phyloP scores from a whole-genome alignment of 2,797 vertebrate genomes.

The Leucoraja ocellata region DNA sequence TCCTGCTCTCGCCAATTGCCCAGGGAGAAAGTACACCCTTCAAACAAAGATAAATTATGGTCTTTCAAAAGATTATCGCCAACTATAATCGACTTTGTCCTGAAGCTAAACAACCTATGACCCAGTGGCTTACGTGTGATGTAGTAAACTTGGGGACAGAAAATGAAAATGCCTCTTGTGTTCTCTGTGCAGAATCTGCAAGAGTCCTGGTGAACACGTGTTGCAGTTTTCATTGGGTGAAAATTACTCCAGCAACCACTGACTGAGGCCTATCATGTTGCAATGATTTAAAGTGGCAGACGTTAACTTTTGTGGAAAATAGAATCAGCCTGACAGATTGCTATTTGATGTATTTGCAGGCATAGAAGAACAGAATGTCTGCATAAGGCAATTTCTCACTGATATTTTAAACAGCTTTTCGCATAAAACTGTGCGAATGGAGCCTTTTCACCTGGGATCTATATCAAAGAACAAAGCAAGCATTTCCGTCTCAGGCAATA shows the following conservation, averaged over 20 bases:
- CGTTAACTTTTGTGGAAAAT: constrained; percentile 16
- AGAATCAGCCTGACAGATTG: not conserved
- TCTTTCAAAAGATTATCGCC: constrained; percentile 64
- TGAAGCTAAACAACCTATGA: constrained; percentile 57
- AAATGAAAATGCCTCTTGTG: not conserved
- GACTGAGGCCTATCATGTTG: not conserved
- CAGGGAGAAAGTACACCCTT: constrained; percentile 59
- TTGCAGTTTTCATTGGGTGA: constrained; percentile 18
- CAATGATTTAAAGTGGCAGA: constrained; percentile 3
- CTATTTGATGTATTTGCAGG: not conserved
- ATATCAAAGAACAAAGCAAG: not conserved
- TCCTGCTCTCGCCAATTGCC: constrained; percentile 55
- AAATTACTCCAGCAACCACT: not conserved
- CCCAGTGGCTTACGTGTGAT: constrained; percentile 51
- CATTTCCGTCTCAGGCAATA: not conserved
- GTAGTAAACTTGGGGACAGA: not conserved
- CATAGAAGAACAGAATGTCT: not conserved
- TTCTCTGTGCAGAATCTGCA: not conserved
- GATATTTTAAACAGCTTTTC: not conserved
- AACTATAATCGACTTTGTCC: constrained; percentile 59
- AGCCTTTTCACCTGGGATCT: not conserved
- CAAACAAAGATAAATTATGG: constrained; percentile 65
- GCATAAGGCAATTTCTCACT: not conserved
- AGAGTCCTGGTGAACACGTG: constrained; percentile 5
- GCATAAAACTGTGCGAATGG: not conserved